phyloP scores from a whole-genome alignment of 2,113 vertebrate species.

The Pygoscelis adeliae region DNA sequence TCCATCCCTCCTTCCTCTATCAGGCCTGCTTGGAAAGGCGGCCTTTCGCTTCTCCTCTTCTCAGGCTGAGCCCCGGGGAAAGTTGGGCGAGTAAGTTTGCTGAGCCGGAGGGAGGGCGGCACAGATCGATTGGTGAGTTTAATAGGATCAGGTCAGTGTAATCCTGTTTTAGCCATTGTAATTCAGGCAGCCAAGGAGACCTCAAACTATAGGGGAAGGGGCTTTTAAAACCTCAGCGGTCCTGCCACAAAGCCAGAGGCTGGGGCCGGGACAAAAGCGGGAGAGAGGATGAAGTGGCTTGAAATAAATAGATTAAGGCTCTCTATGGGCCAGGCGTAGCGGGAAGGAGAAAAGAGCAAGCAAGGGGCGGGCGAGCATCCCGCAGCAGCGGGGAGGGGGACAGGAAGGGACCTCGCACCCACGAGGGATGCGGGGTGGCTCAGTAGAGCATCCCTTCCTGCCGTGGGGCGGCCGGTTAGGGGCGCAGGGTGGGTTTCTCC shows the following conservation, averaged over 20 bases:
- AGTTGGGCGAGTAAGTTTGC: constrained; percentile 50
- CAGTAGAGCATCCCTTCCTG: not conserved
- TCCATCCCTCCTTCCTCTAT: not conserved
- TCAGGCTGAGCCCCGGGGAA: not conserved
- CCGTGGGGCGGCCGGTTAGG: fast-evolving
- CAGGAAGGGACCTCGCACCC: not conserved
- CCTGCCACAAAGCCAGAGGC: constrained; percentile 74
- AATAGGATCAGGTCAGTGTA: constrained; percentile 83
- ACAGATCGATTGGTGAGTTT: constrained; percentile 67
- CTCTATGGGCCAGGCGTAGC: constrained; percentile 52
- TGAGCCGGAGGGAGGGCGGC: constrained; percentile 61
- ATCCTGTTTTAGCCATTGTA: constrained; percentile 80
- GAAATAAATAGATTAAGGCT: constrained; percentile 83
- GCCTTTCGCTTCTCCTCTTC: not conserved
- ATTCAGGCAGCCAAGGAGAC: constrained; percentile 76
- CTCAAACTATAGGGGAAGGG: constrained; percentile 72
- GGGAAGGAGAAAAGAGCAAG: constrained; percentile 54
- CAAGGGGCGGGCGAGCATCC: not conserved
- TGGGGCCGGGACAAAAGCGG: constrained; percentile 69
- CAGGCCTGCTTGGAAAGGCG: not conserved
- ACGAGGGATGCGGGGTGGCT: not conserved
- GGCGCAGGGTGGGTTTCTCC: fast-evolving
- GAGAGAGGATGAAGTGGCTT: constrained; percentile 74
- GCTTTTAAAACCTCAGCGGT: constrained; percentile 60
- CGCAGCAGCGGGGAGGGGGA: not conserved